Evolutionary conservation across 2,888 invertebrate genomes (phyloP).

Genomic region (Luperina nickerlii): DNA sequence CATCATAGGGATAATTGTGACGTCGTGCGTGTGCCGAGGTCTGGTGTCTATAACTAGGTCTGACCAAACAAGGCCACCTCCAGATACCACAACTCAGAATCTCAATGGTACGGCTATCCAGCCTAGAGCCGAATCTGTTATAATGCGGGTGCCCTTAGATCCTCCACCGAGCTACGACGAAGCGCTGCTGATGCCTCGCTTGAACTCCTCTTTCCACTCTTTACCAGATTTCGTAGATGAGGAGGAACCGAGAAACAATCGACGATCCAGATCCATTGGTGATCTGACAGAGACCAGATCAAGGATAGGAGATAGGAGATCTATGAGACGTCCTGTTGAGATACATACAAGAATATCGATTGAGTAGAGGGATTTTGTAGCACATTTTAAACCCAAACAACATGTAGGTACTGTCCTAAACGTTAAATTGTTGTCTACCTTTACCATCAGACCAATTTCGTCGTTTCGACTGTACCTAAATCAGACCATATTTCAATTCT

Average conservation of each 20-base stretch:
- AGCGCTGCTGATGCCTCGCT: conserved; percentile 93
- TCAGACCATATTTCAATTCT: neutral
- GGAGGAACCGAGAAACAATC: conserved; percentile 75
- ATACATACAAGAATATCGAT: conserved; percentile 73
- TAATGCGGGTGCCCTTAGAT: conserved; percentile 83
- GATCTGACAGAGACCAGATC: conserved; percentile 84
- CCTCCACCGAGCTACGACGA: conserved; percentile 94
- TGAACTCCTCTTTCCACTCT: conserved; percentile 91
- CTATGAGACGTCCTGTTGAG: conserved; percentile 83
- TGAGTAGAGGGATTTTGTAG: conserved; percentile 23
- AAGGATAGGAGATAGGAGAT: conserved; percentile 80
- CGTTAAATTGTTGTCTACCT: neutral
- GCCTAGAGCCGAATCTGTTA: conserved; percentile 78
- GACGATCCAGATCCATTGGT: conserved; percentile 87
- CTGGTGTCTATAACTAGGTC: conserved; percentile 84
- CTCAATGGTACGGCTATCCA: conserved; percentile 74
- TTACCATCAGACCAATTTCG: neutral
- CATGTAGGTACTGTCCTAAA: neutral
- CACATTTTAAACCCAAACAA: neutral
- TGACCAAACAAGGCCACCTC: conserved; percentile 75
- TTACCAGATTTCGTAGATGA: conserved; percentile 86
- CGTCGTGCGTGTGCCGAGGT: conserved; percentile 90
- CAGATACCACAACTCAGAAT: conserved; percentile 85
- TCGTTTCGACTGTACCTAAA: neutral
- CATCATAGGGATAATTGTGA: conserved; percentile 89